Evolutionary conservation across 2,888 invertebrate genomes (phyloP).

Genomic region (Merodon equestris): DNA sequence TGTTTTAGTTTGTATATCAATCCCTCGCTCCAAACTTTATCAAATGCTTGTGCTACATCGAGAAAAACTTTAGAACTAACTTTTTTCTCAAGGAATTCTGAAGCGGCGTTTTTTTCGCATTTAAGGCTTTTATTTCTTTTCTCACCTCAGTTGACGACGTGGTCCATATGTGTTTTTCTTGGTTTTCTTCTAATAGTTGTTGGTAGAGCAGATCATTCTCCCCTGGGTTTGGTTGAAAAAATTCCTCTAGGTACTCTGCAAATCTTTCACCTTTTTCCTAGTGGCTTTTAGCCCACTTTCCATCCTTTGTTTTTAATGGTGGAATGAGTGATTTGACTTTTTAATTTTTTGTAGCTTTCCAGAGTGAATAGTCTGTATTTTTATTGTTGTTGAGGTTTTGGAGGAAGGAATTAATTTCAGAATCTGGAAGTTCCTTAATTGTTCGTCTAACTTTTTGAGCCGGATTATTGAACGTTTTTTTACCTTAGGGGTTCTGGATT

Average conservation of each 20-base stretch:
- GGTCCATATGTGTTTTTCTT: background rate
- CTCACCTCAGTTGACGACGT: constrained; percentile 4
- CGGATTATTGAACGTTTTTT: too few species aligned
- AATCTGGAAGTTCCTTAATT: too few species aligned
- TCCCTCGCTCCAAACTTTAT: background rate
- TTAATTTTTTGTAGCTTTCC: constrained; percentile 1
- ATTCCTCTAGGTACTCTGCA: background rate
- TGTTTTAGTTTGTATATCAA: background rate
- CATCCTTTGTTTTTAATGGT: background rate
- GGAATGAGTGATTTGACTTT: too few species aligned
- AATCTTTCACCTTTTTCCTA: background rate
- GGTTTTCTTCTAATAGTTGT: background rate
- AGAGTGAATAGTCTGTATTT: background rate
- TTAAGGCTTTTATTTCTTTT: constrained; percentile 1
- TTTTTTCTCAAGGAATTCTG: too few species aligned
- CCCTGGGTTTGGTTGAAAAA: background rate
- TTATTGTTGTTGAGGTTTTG: background rate
- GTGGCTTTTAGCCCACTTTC: background rate
- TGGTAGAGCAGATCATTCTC: background rate
- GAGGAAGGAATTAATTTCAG: too few species aligned
- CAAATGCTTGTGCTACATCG: background rate
- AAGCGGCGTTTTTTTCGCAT: background rate
- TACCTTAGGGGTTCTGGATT: background rate
- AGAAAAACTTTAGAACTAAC: too few species aligned
- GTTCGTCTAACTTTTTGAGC: too few species aligned